Base-by-base conservation (phyloP, 2,888 invertebrate species). In the Drosophila lacicola region DNA sequence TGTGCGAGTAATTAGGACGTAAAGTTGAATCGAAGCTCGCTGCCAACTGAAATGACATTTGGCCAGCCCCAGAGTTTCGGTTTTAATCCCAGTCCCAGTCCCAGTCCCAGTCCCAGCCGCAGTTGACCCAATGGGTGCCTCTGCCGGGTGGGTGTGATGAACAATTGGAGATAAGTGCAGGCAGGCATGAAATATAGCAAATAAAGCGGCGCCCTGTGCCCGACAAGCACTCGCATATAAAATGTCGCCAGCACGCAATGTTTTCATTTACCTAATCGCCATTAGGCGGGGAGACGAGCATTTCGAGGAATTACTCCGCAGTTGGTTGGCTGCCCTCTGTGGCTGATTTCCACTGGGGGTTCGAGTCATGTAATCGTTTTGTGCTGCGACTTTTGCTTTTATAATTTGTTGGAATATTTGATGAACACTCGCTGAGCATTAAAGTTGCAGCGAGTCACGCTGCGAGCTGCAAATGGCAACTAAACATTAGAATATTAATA, bases 251-350 rank as follows among this genome's bases (percentile, higher is more conserved):
- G 70, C 84, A 85, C 84, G 84, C 84, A 86, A 85, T 85, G 89
- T 88, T 88, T 88, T 86, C 84, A 85, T 88, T 85, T 85, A 74
- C 88, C 88, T 84, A 84, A 84, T 88, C 80, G 83, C 78, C 83
- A 88, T 83, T 88, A 82, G 82, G 69, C 66, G 58, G 37, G 46
- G 50, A 54, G 49, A 66, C 51, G 71, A 49, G 56, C 68, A 69
- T 64, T 85, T 70, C 63, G 57, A 61, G 75, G 64, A 57, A 73
- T 73, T 78, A 69, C 55, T 44, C 33, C 36, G 49, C 34, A 29
- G 54, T 19, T 33, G 42, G 39, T 11, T 51, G 41, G 21, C 25
- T 51, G 45, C 17, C 25, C 54, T 42, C 53, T 56, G 25, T 46
- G 60, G 39, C 46, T 74, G 64, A 74, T 76, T 78, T 76, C 61